A percentile compares a stretch with the other conserved stretches of the same genome.
These are phyloP conservation scores for Aleiodes testaceus DNA, from an alignment of 2,888 invertebrate species.

Conservation along the genomic window DNA sequence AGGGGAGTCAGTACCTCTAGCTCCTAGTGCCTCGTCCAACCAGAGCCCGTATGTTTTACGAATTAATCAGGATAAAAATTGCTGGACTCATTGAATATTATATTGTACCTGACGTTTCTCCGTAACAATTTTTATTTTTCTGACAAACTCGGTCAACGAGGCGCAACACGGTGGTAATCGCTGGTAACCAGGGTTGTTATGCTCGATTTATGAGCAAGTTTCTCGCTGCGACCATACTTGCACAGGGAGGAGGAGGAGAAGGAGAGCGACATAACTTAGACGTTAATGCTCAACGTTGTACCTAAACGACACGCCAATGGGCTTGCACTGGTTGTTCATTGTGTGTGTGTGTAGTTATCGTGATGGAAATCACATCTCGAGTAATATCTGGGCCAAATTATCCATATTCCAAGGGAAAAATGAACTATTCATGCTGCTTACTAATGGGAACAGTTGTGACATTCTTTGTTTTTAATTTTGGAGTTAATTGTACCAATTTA, in stretches of 20 bases:
- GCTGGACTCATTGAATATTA: constrained; percentile 16
- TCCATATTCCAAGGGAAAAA: not conserved
- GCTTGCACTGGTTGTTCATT: constrained; percentile 41
- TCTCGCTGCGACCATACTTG: constrained; percentile 51
- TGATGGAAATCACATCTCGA: constrained; percentile 45
- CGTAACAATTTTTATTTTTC: not conserved
- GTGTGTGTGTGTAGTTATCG: constrained; percentile 42
- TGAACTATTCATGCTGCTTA: not conserved
- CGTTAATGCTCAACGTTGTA: constrained; percentile 55
- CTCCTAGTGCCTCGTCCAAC: constrained; percentile 24
- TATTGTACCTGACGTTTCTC: not conserved
- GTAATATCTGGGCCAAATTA: constrained; percentile 15
- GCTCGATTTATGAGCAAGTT: constrained; percentile 59
- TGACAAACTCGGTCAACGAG: constrained; percentile 7
- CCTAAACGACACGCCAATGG: constrained; percentile 49
- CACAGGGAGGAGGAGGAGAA: no score
- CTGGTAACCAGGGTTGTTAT: constrained; percentile 53
- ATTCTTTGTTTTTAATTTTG: not conserved
- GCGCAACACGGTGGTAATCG: constrained; percentile 35
- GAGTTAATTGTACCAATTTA: not conserved
- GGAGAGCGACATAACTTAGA: constrained; percentile 57
- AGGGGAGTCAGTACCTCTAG: constrained; percentile 47
- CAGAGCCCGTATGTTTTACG: constrained; percentile 16
- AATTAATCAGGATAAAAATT: constrained; percentile 36
- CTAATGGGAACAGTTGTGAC: not conserved